These are phyloP conservation scores for Perdita meconis DNA, from an alignment of 2,888 invertebrate genomes.

Conservation along the genomic window DNA sequence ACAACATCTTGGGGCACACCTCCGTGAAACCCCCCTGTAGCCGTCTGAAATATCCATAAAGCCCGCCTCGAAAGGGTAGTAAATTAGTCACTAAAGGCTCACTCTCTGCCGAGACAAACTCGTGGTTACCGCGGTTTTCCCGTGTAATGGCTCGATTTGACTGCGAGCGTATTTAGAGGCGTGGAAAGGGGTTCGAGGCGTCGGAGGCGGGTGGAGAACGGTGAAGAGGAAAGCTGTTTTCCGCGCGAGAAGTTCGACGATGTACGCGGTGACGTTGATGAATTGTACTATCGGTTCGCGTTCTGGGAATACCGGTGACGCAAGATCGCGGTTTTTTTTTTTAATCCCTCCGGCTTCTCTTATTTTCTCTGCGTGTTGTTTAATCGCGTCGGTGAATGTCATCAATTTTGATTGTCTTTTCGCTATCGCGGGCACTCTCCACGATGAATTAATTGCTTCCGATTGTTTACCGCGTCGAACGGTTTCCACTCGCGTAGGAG, in stretches of 20 bases:
- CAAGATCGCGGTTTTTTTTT: not conserved
- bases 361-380: not conserved
- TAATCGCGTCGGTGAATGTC: not conserved
- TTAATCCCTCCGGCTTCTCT: not conserved
- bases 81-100: slow-evolving; percentile 43
- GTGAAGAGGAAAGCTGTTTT: slow-evolving; percentile 15
- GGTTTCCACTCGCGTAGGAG: no score
- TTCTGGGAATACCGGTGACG: slow-evolving; percentile 10
- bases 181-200: not conserved
- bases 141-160: slow-evolving; percentile 26
- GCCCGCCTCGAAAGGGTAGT: slow-evolving; percentile 20
- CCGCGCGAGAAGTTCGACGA: slow-evolving; percentile 4
- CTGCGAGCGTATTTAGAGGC: slow-evolving; percentile 11
- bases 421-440: not conserved
- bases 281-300: not conserved
- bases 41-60: slow-evolving; percentile 46
- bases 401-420: slow-evolving; percentile 8
- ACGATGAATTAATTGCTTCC: not conserved
- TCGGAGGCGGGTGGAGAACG: not conserved
- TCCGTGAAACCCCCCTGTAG: not conserved
- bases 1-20: slow-evolving; percentile 8
- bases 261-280: slow-evolving; percentile 9
- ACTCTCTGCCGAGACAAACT: not conserved
- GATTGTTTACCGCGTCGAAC: no score
- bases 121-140: not conserved